Percentiles rank a stretch among this genome's conserved stretches.
Conservation (phyloP, 2,113 vertebrate genomes). For the Anser brachyrhynchus region DNA sequence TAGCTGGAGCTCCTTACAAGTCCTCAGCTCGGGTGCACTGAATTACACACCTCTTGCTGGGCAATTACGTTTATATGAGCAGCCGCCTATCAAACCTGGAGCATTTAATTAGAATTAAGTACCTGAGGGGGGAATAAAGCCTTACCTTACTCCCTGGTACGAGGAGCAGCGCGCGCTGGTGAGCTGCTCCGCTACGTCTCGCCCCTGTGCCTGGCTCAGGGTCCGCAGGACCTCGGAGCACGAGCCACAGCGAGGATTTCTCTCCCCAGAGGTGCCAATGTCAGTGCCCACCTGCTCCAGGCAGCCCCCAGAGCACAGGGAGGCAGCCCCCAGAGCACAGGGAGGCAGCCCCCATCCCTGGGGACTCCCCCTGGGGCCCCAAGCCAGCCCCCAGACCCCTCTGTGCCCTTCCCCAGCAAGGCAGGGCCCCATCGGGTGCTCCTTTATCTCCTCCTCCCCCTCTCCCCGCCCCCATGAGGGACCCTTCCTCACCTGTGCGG, state of each 20-base stretch:
- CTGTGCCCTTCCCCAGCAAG: neutral
- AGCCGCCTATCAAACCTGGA: neutral
- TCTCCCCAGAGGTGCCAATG: neutral
- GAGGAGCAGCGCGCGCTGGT: fast-evolving
- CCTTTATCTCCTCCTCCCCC: neutral
- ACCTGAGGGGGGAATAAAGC: neutral
- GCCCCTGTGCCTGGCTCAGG: neutral
- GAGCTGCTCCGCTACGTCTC: neutral
- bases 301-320: neutral
- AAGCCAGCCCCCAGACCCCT: neutral
- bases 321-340: neutral
- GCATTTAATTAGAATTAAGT: conserved; percentile 21
- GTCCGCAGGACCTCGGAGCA: fast-evolving
- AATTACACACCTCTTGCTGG: neutral
- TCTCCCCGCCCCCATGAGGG: neutral
- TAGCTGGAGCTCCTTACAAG: neutral
- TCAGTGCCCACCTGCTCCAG: neutral
- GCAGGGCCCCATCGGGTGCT: neutral
- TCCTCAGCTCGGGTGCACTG: neutral
- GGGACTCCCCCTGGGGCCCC: neutral
- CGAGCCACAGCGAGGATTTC: neutral
- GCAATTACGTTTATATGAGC: neutral
- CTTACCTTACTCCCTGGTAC: neutral
- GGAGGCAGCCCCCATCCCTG: neutral
- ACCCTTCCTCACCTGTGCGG: neutral